Evolutionary conservation across 2,797 vertebrate genomes (phyloP).

Genomic region (Morus bassanus): DNA sequence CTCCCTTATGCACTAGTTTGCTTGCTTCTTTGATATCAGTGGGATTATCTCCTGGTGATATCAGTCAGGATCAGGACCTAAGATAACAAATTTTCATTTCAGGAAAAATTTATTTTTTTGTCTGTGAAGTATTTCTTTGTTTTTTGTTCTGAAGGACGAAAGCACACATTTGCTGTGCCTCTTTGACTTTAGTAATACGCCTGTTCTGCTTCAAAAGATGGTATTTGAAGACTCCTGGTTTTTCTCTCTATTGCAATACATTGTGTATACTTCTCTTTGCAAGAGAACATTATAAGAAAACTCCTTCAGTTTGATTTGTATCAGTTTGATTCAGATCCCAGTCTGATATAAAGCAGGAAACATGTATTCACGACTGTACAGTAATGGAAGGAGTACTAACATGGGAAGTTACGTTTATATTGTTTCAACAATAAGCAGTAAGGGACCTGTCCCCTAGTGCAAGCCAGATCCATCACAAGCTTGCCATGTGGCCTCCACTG

Average conservation of each 20-base stretch:
- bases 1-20: rapidly evolving
- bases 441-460: background rate
- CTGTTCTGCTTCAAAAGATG: background rate
- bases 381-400: background rate
- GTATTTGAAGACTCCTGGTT: background rate
- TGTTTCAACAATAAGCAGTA: background rate
- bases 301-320: background rate
- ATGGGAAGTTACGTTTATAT: background rate
- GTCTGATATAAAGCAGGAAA: background rate
- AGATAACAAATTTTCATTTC: background rate
- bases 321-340: background rate
- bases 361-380: background rate
- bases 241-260: background rate
- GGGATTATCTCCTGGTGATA: background rate
- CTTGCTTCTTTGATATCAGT: background rate
- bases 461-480: background rate
- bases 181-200: background rate
- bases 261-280: background rate
- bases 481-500: background rate
- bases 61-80: background rate
- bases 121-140: background rate
- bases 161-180: background rate
- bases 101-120: background rate
- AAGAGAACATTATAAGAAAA: background rate
- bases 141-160: background rate